A percentile compares a stretch with the other conserved stretches of the same genome.
phyloP scores from a whole-genome alignment of 2,797 vertebrate species.

The Acipenser ruthenus region DNA sequence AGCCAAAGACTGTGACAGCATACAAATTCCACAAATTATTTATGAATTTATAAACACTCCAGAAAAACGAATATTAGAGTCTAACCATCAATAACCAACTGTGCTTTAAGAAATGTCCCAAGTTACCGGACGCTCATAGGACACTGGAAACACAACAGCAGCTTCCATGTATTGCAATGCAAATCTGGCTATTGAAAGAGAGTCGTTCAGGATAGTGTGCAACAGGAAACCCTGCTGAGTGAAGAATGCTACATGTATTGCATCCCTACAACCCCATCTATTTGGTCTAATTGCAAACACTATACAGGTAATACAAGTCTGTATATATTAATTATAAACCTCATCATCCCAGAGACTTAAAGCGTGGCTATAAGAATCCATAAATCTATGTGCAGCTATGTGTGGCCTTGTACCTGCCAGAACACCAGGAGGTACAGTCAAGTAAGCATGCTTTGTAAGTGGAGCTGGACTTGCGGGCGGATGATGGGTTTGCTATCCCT shows the following conservation, averaged over 20 bases:
- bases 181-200: constrained; percentile 60
- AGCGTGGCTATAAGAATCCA: constrained; percentile 53
- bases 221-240: constrained; percentile 54
- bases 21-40: too few relatives aligned
- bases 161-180: constrained; percentile 49
- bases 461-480: background rate
- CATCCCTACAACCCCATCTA: constrained; percentile 61
- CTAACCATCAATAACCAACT: too few relatives aligned
- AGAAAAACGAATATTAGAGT: too few relatives aligned
- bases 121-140: too few relatives aligned
- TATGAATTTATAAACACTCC: too few relatives aligned
- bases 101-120: too few relatives aligned
- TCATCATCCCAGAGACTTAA: constrained; percentile 42
- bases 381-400: constrained; percentile 26
- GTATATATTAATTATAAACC: constrained; percentile 62
- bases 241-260: constrained; percentile 59
- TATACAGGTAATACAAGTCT: constrained; percentile 67
- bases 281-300: constrained; percentile 69
- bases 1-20: too few relatives aligned
- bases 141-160: too few relatives aligned
- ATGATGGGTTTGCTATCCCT: constrained; percentile 2
- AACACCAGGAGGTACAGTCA: background rate
- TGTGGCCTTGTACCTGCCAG: background rate
- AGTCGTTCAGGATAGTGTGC: constrained; percentile 42
- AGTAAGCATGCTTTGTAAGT: background rate